phyloP scores from a whole-genome alignment of 1,140 invertebrate genomes.

The Halictus rubicundus region DNA sequence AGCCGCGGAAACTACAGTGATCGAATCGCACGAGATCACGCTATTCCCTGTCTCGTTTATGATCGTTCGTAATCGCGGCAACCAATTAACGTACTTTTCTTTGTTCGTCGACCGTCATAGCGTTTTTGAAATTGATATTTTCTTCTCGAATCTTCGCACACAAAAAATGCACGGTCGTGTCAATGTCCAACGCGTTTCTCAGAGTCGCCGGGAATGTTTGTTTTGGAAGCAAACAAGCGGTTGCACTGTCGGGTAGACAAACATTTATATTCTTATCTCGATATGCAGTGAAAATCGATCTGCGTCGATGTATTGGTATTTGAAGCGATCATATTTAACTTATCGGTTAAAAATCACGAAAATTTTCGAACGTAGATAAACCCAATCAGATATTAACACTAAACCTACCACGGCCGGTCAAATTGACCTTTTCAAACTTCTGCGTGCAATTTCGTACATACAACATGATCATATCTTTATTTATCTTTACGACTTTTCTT shows the following conservation, averaged over 20 bases:
- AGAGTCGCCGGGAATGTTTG: neutral
- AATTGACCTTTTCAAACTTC: too few species aligned
- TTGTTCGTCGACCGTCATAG: too few species aligned
- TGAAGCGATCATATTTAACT: too few species aligned
- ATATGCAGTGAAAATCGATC: neutral
- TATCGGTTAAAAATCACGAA: too few species aligned
- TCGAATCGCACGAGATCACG: neutral
- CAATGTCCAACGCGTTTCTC: neutral
- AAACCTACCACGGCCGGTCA: too few species aligned
- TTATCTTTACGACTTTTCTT: too few species aligned
- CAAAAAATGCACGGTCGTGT: neutral
- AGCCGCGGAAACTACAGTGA: neutral
- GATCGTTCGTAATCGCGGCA: too few species aligned
- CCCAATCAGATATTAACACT: too few species aligned
- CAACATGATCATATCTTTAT: too few species aligned
- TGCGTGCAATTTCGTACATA: too few species aligned
- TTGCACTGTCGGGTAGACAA: neutral
- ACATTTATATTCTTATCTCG: neutral
- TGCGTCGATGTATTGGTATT: neutral
- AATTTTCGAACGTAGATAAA: too few species aligned
- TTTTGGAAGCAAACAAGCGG: slow-evolving; percentile 11
- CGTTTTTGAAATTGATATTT: neutral
- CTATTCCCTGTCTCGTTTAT: neutral
- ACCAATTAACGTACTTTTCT: neutral
- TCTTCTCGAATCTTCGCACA: neutral